phyloP scores from a whole-genome alignment of 2,797 vertebrate species.

The Pelochelys cantorii region DNA sequence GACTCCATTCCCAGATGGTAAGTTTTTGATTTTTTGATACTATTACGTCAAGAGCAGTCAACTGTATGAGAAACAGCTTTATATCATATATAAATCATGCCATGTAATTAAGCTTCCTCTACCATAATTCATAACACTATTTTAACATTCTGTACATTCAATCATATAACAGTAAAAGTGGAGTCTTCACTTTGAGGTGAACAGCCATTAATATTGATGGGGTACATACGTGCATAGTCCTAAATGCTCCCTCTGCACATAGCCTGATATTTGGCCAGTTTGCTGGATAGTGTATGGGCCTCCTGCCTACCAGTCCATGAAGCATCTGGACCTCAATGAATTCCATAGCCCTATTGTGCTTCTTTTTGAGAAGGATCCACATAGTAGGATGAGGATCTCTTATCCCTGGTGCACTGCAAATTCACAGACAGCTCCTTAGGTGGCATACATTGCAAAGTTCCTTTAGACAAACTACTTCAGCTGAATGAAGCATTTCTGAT shows the following conservation, averaged over 20 bases:
- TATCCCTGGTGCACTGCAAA: not conserved
- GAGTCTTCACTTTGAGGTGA: not conserved
- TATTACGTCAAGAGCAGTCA: not conserved
- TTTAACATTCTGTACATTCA: not conserved
- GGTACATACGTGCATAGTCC: not conserved
- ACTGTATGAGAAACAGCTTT: not conserved
- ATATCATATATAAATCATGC: not conserved
- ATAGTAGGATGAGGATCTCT: not conserved
- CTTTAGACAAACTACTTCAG: slow-evolving; percentile 1
- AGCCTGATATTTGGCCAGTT: not conserved
- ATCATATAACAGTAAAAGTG: not conserved
- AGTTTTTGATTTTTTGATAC: not conserved
- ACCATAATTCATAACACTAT: too few relatives aligned
- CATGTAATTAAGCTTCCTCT: not conserved
- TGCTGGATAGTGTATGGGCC: not conserved
- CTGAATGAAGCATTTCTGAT: not conserved
- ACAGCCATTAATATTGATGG: not conserved
- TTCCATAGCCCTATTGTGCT: not conserved
- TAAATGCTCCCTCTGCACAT: not conserved
- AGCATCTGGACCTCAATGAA: not conserved
- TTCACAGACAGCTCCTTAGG: not conserved
- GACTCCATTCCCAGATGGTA: not conserved
- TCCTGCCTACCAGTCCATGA: not conserved
- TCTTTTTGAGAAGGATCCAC: not conserved
- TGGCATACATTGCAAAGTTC: not conserved